Conservation (phyloP, 2,888 invertebrate species). For the Scrobipalpa costella region DNA sequence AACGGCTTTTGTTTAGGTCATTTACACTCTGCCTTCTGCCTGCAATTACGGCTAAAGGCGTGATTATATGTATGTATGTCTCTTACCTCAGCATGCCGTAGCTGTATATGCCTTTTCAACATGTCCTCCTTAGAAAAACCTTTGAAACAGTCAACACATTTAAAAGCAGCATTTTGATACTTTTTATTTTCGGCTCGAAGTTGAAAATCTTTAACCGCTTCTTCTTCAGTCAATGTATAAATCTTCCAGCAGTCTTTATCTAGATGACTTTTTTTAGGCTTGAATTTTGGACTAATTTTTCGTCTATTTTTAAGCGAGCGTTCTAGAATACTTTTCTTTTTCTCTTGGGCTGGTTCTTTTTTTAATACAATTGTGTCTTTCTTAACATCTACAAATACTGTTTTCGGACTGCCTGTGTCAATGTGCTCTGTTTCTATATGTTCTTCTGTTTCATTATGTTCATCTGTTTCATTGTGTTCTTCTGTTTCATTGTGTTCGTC, state of each 20-base stretch:
- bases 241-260: constrained; percentile 61
- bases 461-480: constrained; percentile 16
- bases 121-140: constrained; percentile 67
- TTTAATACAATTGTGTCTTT: constrained; percentile 37
- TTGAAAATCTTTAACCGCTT: constrained; percentile 59
- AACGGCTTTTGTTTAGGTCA: too few relatives aligned
- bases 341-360: constrained; percentile 37
- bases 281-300: constrained; percentile 28
- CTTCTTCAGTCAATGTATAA: constrained; percentile 57
- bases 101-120: constrained; percentile 54
- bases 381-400: constrained; percentile 41
- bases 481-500: neutral
- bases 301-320: constrained; percentile 17
- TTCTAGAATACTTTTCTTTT: constrained; percentile 30
- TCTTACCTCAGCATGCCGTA: constrained; percentile 62
- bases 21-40: too few relatives aligned
- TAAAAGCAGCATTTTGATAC: constrained; percentile 54
- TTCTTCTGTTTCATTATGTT: constrained; percentile 13
- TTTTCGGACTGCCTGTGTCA: constrained; percentile 37
- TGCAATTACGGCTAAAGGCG: too few relatives aligned
- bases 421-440: constrained; percentile 10
- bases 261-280: constrained; percentile 43
- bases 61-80: too few relatives aligned
- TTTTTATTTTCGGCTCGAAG: constrained; percentile 50
- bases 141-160: constrained; percentile 64